Base-by-base conservation (phyloP, 1,140 invertebrate genomes). In the Drosophila repleta region DNA sequence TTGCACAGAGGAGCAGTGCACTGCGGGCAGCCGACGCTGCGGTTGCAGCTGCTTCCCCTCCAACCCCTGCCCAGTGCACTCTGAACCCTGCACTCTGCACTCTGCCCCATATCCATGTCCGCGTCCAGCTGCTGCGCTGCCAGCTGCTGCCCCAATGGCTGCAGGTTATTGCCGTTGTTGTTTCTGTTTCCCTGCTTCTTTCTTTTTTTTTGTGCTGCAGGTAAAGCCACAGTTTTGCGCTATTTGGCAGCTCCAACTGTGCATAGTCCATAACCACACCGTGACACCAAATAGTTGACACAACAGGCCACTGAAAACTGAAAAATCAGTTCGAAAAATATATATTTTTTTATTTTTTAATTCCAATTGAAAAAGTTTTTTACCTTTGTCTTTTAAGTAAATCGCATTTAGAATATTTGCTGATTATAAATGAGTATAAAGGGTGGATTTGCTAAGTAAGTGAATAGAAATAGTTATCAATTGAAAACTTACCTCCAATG, bases 1-100 rank as follows among this genome's bases (percentile, higher is more conserved):
- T 52, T 57, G 69, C 62, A 70, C 69, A 43, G 61, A 69, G 51
- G 61, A 69, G 51, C 56, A 49, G 61, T 69, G 56, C 60, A 45
- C 73, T 51, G 51, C 61, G 63, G 61, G 20, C 8, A 35, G 32
- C 51, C 56, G 57, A 15, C n/a, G 51, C 10, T 56, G 66, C 35
- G 63, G 70, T 73, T 68, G 64, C 67, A 70, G 32, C 35, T 60
- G 48, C 26, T 51, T 2, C 32, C 2, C 26, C 45, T 39, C n/a
- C 11, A 41, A 26, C 32, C 17, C 11, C 26, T 13, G 11, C 24
- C 20, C 7, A 32, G 21, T 32, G 20, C 3, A 17, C 24, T 11
- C 41, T 46, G 41, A 41, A 24, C 17, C 37, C 10, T 3, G 15
- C 37, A 4, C 37, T 3, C 37, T 3, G 15, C 37, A 15, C 39